Base-by-base conservation (phyloP, 2,113 vertebrate species). In the Lontra canadensis region DNA sequence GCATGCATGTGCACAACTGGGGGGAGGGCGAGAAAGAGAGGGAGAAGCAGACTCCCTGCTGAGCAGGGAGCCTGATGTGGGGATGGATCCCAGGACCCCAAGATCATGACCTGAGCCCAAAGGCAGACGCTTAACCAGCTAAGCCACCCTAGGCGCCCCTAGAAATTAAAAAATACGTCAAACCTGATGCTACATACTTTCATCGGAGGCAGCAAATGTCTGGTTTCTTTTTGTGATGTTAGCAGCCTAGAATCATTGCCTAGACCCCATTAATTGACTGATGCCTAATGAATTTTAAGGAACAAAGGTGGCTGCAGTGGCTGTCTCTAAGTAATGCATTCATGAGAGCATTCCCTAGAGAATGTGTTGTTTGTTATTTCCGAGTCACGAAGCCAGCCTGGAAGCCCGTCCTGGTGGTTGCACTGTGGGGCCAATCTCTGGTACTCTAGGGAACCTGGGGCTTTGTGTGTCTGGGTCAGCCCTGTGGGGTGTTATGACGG, bases 281-380 rank as follows among this genome's bases (percentile, higher is more conserved):
- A 91, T 29, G 42, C 59, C 34, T 83, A 20, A 47, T 71, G 65
- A 83, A 69, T 85, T 89, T 92, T 84, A 94, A 95, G 78, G 44
- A 71, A 80, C 8, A 34, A 61, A 90, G 34, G 36, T 86, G 78
- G 52, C 59, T 86, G 31, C 31, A 47, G 9, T 78, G 83, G 63
- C 83, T 59, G 21, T 69, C 13, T 94, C 57, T 96, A 61, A 80
- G 49, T 61, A 73, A 39, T 86, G n/a, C 25, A 29, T 4, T 61
- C 69, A 47, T 84, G 80, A 91, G 90, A 90, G 39, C 15, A 63
- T 36, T 76, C 84, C 86, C 74, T 76, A 13, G 74, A 91, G 79
- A 93, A 29, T 12, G 26, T 67, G 7, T 59, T 34, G 3, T 96
- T 80, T 84, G 59, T 39, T 49, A 15, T 82, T 97, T 87, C 39